Evolutionary conservation across 1,140 invertebrate species (phyloP), one percentile per base, ranked within the genome.

Genomic region (Chrysopa pallens): DNA sequence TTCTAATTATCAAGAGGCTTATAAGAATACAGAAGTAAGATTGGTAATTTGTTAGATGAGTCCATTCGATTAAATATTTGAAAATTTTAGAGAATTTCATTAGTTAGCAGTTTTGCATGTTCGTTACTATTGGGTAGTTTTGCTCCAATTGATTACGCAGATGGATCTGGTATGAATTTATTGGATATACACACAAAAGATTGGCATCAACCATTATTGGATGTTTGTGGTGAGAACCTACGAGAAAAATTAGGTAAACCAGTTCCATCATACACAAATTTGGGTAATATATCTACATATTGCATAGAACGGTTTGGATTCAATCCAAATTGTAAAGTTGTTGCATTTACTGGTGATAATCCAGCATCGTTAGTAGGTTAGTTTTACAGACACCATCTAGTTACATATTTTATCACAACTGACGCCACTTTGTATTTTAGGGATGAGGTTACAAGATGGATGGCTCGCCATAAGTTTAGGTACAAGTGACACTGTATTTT

Each of bases 101-200:
- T 97, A 8, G 73, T 97, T 1, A 96, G 91, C 55, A 95, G 84
- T 52, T 97, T 96, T 63, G 72, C 79, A 0, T 85, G 84, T 40
- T 88, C 84, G 0, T 56, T 97, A 13, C 84, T 97, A 51, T 56
- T 92, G n/a, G 91, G 92, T 1, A 67, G 77, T 52, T 85, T 91
- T 53, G 90, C 89, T 0, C 77, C 84, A 0, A 92, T 97, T 39
- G 94, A 97, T 60, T 73, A 73, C 46, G 78, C 87, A 1, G 93
- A 97, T 67, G 92, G 79, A 1, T 95, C 91, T 4, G 94, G 93
- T 27, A 98, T 95, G 91, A 97, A 98, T 64, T 67, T 98, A 11
- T 63, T 98, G 43, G 78, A 97, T 60, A 88, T 97, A 33, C 69
- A 63, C 29, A 72, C 59, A 0, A 85, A 84, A 66, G 64, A 67